Conservation (phyloP, 2,888 invertebrate species). For the Melanotus villosus region DNA sequence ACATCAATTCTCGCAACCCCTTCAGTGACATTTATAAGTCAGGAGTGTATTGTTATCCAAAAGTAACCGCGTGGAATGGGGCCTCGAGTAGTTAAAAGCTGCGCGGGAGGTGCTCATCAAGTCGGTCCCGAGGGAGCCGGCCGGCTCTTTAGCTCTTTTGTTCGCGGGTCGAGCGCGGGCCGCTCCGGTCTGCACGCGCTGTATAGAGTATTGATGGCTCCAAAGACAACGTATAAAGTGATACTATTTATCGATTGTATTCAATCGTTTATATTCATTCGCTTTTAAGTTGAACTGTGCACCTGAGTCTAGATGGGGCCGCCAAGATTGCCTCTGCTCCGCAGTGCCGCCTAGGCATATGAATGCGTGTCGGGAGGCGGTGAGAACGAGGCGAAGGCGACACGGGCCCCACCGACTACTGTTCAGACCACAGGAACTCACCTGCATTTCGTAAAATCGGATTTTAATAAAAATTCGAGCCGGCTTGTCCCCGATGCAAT, state of each 20-base stretch:
- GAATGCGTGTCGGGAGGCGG: conserved; percentile 51
- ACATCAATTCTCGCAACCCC: conserved; percentile 67
- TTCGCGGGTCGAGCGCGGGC: conserved; percentile 53
- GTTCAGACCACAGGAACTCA: conserved; percentile 31
- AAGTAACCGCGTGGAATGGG: conserved; percentile 65
- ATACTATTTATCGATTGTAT: conserved; percentile 61
- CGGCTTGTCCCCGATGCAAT: conserved; percentile 38
- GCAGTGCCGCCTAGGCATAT: conserved; percentile 54
- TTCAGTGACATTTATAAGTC: conserved; percentile 68
- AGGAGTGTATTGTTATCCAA: conserved; percentile 68
- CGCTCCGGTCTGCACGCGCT: conserved; percentile 40
- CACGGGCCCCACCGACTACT: conserved; percentile 11
- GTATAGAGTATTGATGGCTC: conserved; percentile 50
- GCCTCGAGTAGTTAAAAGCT: conserved; percentile 67
- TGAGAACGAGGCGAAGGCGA: conserved; percentile 24
- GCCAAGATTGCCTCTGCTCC: conserved; percentile 57
- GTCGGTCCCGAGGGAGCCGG: conserved; percentile 63
- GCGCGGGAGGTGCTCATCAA: conserved; percentile 66
- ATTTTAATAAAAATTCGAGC: conserved; percentile 46
- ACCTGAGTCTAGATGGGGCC: conserved; percentile 58
- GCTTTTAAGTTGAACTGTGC: conserved; percentile 57
- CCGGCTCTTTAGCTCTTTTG: conserved; percentile 62
- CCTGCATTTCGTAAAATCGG: conserved; percentile 40
- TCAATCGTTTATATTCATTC: conserved; percentile 61
- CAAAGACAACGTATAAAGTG: conserved; percentile 55